Evolutionary conservation across 53 echinoderm and acorn worm genomes (phyloP).

Genomic region (Astropecten irregularis): DNA sequence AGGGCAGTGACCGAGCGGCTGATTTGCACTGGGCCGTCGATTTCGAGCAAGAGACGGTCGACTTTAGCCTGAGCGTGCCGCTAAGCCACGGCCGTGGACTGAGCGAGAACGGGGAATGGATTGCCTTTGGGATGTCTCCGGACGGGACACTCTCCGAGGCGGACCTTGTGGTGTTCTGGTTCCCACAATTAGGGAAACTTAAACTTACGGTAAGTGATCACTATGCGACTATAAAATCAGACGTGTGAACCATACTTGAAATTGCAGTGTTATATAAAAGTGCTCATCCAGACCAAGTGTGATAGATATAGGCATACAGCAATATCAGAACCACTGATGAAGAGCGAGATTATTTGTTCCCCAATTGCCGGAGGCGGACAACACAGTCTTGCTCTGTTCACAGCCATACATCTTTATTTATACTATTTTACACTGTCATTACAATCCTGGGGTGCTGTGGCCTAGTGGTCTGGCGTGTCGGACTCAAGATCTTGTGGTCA

Average conservation of each 20-base stretch:
- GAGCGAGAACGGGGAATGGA: conserved; percentile 31
- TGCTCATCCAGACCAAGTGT: neutral
- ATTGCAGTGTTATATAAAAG: neutral
- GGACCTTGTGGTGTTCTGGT: conserved; percentile 60
- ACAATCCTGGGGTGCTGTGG: too few species aligned
- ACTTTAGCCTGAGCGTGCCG: conserved; percentile 52
- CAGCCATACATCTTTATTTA: too few species aligned
- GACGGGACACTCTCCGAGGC: conserved; percentile 54
- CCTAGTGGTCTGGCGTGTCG: too few species aligned
- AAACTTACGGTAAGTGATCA: conserved; percentile 53
- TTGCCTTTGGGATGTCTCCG: conserved; percentile 71
- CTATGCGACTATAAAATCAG: too few species aligned
- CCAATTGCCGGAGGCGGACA: too few species aligned
- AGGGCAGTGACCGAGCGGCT: conserved; percentile 24
- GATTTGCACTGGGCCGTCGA: conserved; percentile 45
- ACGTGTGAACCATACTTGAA: neutral
- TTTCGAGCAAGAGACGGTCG: conserved; percentile 34
- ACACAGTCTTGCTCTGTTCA: too few species aligned
- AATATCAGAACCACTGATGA: too few species aligned
- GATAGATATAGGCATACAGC: too few species aligned
- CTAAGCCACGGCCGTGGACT: neutral
- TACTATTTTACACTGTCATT: too few species aligned
- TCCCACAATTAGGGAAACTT: neutral
- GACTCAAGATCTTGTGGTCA: too few species aligned
- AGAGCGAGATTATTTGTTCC: too few species aligned